These are phyloP conservation scores for Andrena chrysosceles DNA, from an alignment of 2,888 invertebrate species.

Conservation along the genomic window DNA sequence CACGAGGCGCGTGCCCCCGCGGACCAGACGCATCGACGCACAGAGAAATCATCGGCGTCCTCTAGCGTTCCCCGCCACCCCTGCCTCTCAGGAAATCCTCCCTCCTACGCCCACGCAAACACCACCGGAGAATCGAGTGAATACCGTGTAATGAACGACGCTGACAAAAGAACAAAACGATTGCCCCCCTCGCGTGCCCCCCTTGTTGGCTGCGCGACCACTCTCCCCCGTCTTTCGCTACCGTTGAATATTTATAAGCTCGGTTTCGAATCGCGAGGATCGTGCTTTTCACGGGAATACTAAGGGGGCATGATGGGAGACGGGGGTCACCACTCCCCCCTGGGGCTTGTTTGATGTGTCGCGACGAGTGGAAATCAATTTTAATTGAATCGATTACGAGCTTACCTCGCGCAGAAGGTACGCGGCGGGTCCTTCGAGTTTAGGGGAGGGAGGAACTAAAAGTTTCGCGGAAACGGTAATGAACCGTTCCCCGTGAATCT, in stretches of 20 bases:
- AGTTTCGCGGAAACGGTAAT: slow-evolving; percentile 22
- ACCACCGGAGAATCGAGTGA: slow-evolving; percentile 53
- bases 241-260: slow-evolving; percentile 70
- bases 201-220: slow-evolving; percentile 5
- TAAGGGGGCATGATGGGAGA: slow-evolving; percentile 36
- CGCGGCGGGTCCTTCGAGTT: background rate
- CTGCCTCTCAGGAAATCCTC: slow-evolving; percentile 27
- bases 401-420: slow-evolving; percentile 23
- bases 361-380: slow-evolving; percentile 64
- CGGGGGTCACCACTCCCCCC: background rate
- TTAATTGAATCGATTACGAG: slow-evolving; percentile 68
- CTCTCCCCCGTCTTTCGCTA: slow-evolving; percentile 39
- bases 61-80: background rate
- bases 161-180: slow-evolving; percentile 73
- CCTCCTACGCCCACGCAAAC: slow-evolving; percentile 44
- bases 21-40: slow-evolving; percentile 37
- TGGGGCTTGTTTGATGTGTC: slow-evolving; percentile 65
- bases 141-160: slow-evolving; percentile 60
- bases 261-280: slow-evolving; percentile 66
- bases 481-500: slow-evolving; percentile 34
- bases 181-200: background rate
- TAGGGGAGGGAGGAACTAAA: no score
- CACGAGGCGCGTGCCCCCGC: slow-evolving; percentile 60
- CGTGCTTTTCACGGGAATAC: slow-evolving; percentile 53
- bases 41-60: slow-evolving; percentile 30